Evolutionary conservation across 2,888 invertebrate genomes (phyloP), one percentile per base, ranked within the genome.

Genomic region (Stenurella melanura): DNA sequence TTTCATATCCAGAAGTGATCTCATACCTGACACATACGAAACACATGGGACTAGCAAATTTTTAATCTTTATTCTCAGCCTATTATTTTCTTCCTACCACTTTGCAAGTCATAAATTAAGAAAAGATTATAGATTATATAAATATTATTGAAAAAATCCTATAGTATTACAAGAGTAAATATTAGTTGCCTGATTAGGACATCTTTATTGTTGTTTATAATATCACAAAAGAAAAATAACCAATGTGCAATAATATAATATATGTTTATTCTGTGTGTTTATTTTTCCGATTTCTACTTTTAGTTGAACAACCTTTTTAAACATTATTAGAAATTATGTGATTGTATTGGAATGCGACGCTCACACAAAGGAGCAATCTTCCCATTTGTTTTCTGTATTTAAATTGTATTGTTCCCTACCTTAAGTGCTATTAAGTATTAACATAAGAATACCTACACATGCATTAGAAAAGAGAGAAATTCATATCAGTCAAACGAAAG

Each of bases 291-390:
- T 63, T 63, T 63, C 18, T 34, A 18, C 34, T 50, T 50, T 50
- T 50, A 50, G 61, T 63, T 63, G 61, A 63, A 63, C 61, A 63
- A 63, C 34, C 34, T 63, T 30, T 26, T 60, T n/a, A n/a, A 10
- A 17, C 30, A 63, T 63, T 30, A 34, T 34, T 17, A 63, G n/a
- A 61, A 17, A 34, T 30, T 63, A 30, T 34, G 34, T 63, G 9
- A 9, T 26, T 17, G 61, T 18, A n/a, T 10, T 63, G 61, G 61
- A 63, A 63, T 17, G 61, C 17, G 34, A 10, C n/a, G 6, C 15
- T 6, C 7, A 50, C n/a, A 50, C 50, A 50, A 50, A 50, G n/a
- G n/a, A 50, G 50, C n/a, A 15, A 42, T 42, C 42, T n/a, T 4
- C 15, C 2, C 12, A 42, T 50, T 50, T n/a, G 15, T 50, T 15